phyloP scores from a whole-genome alignment of 2,113 vertebrate species.

The Struthidea cinerea region DNA sequence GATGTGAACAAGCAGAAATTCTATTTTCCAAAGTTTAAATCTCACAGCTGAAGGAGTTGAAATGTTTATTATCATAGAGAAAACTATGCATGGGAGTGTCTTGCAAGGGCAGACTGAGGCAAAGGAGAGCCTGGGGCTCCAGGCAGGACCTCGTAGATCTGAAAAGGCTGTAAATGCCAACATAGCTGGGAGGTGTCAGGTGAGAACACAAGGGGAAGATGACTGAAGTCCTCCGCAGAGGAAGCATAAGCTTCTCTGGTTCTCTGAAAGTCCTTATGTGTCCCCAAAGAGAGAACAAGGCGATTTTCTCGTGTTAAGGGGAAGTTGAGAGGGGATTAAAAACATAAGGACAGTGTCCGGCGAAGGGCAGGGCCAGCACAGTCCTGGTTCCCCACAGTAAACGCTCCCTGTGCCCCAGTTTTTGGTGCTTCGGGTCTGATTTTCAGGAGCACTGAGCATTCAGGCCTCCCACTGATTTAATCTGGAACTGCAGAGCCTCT shows the following conservation, averaged over 20 bases:
- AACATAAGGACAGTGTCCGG: not conserved
- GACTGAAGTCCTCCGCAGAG: not conserved
- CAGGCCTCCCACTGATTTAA: constrained; percentile 35
- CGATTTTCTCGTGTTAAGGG: not conserved
- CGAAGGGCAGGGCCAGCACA: not conserved
- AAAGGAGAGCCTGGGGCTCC: not conserved
- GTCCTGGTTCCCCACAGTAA: not conserved
- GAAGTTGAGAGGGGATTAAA: not conserved
- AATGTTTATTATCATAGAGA: not conserved
- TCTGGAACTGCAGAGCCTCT: constrained; percentile 34
- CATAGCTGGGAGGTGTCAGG: not conserved
- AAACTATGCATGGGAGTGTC: not conserved
- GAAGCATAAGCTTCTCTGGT: not conserved
- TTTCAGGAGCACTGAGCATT: not conserved
- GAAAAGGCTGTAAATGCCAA: not conserved
- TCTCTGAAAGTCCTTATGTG: not conserved
- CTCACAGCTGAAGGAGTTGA: not conserved
- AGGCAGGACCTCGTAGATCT: not conserved
- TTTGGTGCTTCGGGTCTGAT: not conserved
- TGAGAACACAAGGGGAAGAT: not conserved
- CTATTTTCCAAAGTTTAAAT: not conserved
- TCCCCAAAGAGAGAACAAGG: not conserved
- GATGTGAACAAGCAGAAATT: not conserved
- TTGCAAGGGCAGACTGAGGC: not conserved
- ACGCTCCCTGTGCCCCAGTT: not conserved